phyloP scores from a whole-genome alignment of 2,888 invertebrate genomes.

The Emesis furor region DNA sequence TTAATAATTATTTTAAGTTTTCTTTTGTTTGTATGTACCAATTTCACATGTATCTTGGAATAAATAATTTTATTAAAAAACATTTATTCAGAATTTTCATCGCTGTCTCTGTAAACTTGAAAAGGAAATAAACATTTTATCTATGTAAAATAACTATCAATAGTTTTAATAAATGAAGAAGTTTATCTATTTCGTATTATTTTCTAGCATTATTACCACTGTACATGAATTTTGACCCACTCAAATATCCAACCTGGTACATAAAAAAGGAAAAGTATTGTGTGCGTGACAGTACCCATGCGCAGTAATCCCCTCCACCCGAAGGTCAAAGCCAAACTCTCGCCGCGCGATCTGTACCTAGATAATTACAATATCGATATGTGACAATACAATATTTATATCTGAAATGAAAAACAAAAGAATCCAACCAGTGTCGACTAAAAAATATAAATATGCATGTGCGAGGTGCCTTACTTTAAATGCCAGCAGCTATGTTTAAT shows the following conservation, averaged over 20 bases:
- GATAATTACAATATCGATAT: too few species aligned
- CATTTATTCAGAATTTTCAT: slow-evolving; percentile 7
- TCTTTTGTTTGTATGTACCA: slow-evolving; percentile 7
- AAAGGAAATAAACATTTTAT: slow-evolving; percentile 7
- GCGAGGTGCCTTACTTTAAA: too few species aligned
- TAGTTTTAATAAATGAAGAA: slow-evolving; percentile 7
- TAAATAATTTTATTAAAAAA: slow-evolving; percentile 7
- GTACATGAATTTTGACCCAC: neutral
- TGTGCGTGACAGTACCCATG: neutral
- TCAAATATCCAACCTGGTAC: slow-evolving; percentile 7
- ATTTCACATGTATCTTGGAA: slow-evolving; percentile 7
- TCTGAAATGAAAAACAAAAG: too few species aligned
- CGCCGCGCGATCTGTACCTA: too few species aligned
- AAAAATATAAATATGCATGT: too few species aligned
- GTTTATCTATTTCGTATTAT: slow-evolving; percentile 7
- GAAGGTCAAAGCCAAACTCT: too few species aligned
- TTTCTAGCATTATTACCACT: neutral
- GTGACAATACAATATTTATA: too few species aligned
- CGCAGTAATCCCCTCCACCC: too few species aligned
- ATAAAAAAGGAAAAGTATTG: slow-evolving; percentile 7
- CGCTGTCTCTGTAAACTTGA: slow-evolving; percentile 7
- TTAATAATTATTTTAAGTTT: neutral
- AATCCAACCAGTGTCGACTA: too few species aligned
- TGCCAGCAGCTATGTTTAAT: too few species aligned
- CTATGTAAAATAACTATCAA: neutral